Percentiles rank a stretch among this genome's conserved stretches.
These are phyloP conservation scores for Nectonema munidae DNA, from an alignment of 2,888 invertebrate species.

Conservation along the genomic window DNA sequence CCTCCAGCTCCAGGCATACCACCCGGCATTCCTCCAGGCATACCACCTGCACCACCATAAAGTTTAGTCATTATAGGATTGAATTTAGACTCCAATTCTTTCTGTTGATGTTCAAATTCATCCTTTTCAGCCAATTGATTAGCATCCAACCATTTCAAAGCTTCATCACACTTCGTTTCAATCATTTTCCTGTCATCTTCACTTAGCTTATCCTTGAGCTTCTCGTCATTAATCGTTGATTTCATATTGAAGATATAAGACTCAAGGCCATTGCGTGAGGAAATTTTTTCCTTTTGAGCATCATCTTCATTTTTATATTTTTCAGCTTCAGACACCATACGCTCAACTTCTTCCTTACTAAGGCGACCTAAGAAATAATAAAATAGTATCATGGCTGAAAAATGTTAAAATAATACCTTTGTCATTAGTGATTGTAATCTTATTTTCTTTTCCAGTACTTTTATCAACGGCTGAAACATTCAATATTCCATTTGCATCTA, in stretches of 20 bases:
- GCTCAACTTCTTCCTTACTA: slow-evolving; percentile 61
- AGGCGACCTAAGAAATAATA: no score
- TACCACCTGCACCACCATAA: slow-evolving; percentile 48
- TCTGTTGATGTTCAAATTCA: slow-evolving; percentile 70
- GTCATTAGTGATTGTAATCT: slow-evolving; percentile 36
- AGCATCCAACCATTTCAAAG: slow-evolving; percentile 36
- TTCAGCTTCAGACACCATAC: slow-evolving; percentile 51
- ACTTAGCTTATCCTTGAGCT: slow-evolving; percentile 48
- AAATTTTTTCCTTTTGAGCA: slow-evolving; percentile 28
- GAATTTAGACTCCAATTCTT: slow-evolving; percentile 60
- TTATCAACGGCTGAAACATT: slow-evolving; percentile 73
- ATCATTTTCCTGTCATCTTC: slow-evolving; percentile 47
- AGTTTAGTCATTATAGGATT: slow-evolving; percentile 75
- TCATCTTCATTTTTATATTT: slow-evolving; percentile 41
- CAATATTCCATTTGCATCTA: slow-evolving; percentile 51
- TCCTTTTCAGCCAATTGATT: slow-evolving; percentile 52
- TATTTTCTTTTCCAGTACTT: slow-evolving; percentile 28
- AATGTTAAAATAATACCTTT: no score
- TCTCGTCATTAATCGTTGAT: slow-evolving; percentile 54
- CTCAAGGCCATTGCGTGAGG: slow-evolving; percentile 52
- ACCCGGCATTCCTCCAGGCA: slow-evolving; percentile 26
- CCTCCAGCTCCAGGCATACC: slow-evolving; percentile 19
- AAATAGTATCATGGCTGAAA: no score
- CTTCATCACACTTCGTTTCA: slow-evolving; percentile 52
- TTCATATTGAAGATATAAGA: slow-evolving; percentile 80